Conservation (phyloP, 2,888 invertebrate species). For the Perithous albicinctus region DNA sequence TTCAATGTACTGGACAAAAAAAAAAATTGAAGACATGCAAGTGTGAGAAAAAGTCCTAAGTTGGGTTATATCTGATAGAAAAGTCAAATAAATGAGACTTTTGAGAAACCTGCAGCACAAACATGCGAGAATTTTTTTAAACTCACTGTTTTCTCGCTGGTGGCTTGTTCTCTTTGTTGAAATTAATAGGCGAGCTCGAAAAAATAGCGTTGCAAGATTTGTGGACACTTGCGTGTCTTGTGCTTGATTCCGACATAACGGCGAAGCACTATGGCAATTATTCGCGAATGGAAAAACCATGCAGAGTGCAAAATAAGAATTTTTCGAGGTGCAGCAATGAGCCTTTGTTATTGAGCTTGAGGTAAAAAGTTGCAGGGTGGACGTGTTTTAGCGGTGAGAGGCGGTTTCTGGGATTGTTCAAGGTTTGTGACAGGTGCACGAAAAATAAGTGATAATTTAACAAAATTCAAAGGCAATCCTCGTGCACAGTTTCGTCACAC, state of each 20-base stretch:
- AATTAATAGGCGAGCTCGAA: slow-evolving; percentile 78
- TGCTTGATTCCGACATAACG: slow-evolving; percentile 73
- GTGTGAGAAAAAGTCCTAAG: not conserved
- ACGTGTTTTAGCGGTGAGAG: not conserved
- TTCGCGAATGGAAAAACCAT: slow-evolving; percentile 55
- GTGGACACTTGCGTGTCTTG: slow-evolving; percentile 62
- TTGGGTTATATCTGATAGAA: not conserved
- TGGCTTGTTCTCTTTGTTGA: slow-evolving; percentile 78
- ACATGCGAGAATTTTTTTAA: slow-evolving; percentile 28
- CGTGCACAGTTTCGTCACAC: not conserved
- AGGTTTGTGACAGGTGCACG: slow-evolving; percentile 13
- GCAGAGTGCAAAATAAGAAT: slow-evolving; percentile 36
- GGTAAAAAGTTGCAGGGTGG: not conserved
- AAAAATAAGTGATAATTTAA: not conserved
- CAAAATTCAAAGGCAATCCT: not conserved
- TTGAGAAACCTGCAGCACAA: not conserved
- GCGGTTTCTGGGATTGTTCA: not conserved
- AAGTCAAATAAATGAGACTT: not conserved
- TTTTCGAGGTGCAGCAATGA: not conserved
- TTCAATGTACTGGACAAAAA: too few relatives aligned
- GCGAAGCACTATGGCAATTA: slow-evolving; percentile 15
- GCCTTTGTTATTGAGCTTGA: not conserved
- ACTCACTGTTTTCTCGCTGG: slow-evolving; percentile 76
- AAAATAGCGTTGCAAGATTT: slow-evolving; percentile 82
- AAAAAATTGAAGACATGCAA: not conserved